These are phyloP conservation scores for Hypotaenidia philippensis DNA, from an alignment of 2,797 vertebrate genomes.

Conservation along the genomic window DNA sequence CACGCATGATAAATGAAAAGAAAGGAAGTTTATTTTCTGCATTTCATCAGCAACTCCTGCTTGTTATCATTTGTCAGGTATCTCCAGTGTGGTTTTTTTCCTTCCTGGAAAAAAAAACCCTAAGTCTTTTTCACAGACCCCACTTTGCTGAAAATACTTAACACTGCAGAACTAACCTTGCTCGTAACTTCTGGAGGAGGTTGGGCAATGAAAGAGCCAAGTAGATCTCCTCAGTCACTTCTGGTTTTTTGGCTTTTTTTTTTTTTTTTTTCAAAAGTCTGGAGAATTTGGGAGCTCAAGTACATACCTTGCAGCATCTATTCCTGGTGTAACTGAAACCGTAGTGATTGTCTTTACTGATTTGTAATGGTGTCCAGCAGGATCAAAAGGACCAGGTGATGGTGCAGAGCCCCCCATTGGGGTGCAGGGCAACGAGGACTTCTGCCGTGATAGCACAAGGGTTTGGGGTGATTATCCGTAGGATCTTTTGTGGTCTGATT, in stretches of 20 bases:
- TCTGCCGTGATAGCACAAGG: neutral
- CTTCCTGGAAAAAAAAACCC: neutral
- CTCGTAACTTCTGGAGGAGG: neutral
- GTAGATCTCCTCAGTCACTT: neutral
- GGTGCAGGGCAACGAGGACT: neutral
- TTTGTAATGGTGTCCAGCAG: neutral
- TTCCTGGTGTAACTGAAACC: fast-evolving
- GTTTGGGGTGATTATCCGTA: neutral
- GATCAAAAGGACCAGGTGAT: neutral
- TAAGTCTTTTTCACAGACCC: neutral
- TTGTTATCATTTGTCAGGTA: conserved; percentile 15
- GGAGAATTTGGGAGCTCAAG: neutral
- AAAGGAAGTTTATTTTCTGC: conserved; percentile 45
- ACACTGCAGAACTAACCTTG: neutral
- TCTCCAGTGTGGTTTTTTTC: neutral
- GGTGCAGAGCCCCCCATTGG: neutral
- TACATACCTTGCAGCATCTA: fast-evolving
- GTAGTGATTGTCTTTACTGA: neutral
- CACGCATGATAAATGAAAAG: neutral
- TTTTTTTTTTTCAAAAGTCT: neutral
- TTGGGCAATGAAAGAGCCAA: neutral
- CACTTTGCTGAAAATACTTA: neutral
- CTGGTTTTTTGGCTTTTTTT: neutral
- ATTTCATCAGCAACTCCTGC: conserved; percentile 6
- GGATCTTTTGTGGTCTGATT: neutral